Evolutionary conservation across 2,797 vertebrate genomes (phyloP).

Genomic region (Crenuchus spilurus): DNA sequence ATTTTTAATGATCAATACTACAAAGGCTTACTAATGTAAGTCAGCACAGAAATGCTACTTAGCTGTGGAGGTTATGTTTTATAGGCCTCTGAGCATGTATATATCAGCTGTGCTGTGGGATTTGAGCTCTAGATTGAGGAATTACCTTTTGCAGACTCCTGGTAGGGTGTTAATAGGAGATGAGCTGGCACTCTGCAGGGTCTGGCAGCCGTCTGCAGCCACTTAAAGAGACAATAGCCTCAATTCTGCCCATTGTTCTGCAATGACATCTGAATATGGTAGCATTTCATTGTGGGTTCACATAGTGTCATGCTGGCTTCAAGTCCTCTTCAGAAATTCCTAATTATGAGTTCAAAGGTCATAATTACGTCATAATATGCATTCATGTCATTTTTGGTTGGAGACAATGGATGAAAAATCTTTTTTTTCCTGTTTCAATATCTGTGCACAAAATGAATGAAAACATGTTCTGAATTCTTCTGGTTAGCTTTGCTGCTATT

Average conservation of each 20-base stretch:
- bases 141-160: conserved; percentile 28
- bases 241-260: neutral
- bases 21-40: conserved; percentile 36
- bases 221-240: conserved; percentile 20
- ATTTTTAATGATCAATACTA: conserved; percentile 45
- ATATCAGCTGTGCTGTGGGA: conserved; percentile 31
- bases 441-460: no score
- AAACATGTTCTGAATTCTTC: no score
- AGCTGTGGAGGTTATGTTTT: conserved; percentile 26
- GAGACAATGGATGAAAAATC: no score
- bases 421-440: no score
- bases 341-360: no score
- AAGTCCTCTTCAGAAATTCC: neutral
- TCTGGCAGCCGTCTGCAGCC: conserved; percentile 13
- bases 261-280: neutral
- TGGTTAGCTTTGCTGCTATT: no score
- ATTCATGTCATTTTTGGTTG: no score
- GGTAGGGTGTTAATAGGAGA: conserved; percentile 44
- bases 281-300: neutral
- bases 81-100: conserved; percentile 23
- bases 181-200: conserved; percentile 29
- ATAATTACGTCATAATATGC: no score
- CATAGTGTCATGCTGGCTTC: neutral
- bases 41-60: conserved; percentile 1
- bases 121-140: conserved; percentile 22